Conservation (phyloP, 92 coral and sea anemone genomes). For the Phenganax marumi region DNA sequence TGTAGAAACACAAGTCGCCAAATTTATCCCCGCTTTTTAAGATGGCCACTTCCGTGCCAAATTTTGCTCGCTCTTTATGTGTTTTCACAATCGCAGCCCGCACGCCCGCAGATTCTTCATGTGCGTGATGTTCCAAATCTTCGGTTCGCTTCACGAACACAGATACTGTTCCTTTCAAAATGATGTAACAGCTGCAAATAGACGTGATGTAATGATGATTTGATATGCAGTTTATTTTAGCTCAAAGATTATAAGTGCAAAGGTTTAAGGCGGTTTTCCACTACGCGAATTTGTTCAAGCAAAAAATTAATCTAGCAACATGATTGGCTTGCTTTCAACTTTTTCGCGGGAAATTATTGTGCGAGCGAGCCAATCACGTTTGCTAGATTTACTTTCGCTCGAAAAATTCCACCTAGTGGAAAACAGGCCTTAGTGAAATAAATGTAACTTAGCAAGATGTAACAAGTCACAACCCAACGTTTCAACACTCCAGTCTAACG, state of each 20-base stretch:
- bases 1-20: slow-evolving; percentile 79
- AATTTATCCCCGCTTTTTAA: slow-evolving; percentile 77
- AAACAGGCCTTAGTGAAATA: no score
- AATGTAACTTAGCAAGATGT: no score
- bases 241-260: not conserved
- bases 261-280: no score
- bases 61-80: slow-evolving; percentile 76
- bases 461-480: no score
- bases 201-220: not conserved
- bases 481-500: no score
- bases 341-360: no score
- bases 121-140: slow-evolving; percentile 47
- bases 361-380: no score
- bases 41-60: slow-evolving; percentile 77
- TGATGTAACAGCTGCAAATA: slow-evolving; percentile 70
- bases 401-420: no score
- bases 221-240: not conserved
- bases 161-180: slow-evolving; percentile 85
- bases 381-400: no score
- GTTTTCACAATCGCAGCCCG: slow-evolving; percentile 62
- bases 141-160: slow-evolving; percentile 81
- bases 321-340: no score
- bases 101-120: slow-evolving; percentile 46
- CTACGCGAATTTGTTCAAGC: no score
- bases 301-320: no score